Evolutionary conservation across 2,888 invertebrate genomes (phyloP).

Genomic region (Sicus ferrugineus): DNA sequence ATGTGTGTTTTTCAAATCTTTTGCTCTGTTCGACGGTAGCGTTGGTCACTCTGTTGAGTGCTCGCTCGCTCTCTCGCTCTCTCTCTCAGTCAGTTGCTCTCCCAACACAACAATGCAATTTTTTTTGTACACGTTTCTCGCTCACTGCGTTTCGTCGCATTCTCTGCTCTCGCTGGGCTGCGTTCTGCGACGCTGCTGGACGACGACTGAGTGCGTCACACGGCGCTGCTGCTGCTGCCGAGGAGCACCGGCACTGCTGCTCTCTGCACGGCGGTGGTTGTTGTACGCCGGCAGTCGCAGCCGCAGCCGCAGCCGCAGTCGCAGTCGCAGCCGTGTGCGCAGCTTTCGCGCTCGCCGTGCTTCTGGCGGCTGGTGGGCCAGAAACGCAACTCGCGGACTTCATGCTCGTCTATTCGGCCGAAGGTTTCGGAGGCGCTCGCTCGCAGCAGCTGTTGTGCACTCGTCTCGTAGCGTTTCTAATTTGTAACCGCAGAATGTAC

Average conservation of each 20-base stretch:
- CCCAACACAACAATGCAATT: too few species aligned
- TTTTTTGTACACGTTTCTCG: neutral
- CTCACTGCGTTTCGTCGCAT: constrained; percentile 28
- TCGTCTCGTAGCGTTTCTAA: constrained; percentile 57
- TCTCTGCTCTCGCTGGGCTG: neutral
- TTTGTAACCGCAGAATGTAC: constrained; percentile 42
- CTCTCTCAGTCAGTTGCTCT: neutral
- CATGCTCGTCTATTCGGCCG: constrained; percentile 65
- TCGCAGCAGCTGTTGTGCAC: constrained; percentile 61
- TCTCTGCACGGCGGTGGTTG: constrained; percentile 4
- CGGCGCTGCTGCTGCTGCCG: constrained; percentile 4
- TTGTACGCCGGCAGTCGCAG: constrained; percentile 13
- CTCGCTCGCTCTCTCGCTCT: neutral
- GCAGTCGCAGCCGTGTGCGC: constrained; percentile 34
- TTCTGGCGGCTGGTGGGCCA: constrained; percentile 52
- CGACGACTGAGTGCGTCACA: neutral
- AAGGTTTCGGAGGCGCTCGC: constrained; percentile 66
- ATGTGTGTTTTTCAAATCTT: neutral
- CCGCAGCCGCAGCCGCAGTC: neutral
- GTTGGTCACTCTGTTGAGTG: neutral
- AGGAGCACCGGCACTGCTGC: neutral
- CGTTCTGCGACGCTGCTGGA: neutral
- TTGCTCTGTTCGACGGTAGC: neutral
- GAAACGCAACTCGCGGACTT: constrained; percentile 64
- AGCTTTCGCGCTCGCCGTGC: constrained; percentile 26